Base-by-base conservation (phyloP, 2,888 invertebrate species). In the Andrena bucephala region DNA sequence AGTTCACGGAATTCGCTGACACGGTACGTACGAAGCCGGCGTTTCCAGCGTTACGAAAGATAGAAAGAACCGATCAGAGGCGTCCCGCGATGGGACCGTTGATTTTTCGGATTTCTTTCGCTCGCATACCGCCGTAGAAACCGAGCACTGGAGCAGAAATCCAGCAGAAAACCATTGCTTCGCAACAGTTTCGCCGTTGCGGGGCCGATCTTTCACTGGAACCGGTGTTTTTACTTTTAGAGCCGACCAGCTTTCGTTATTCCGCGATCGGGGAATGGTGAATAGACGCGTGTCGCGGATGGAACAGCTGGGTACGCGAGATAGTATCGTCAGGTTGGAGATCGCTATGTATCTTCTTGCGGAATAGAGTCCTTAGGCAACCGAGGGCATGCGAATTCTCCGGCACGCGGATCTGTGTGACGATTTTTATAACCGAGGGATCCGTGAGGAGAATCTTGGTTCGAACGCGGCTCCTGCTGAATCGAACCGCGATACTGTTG, bases 1-100 rank as follows among this genome's bases (percentile, higher is more conserved):
- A 98, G 94, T 95, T 98, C 87, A 96, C 97, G 4, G 98, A 98
- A 95, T 97, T 98, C 90, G 96, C 97, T 2, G 98, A 98, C 94
- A 98, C 98, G 73, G 95, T 97, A 90, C 91, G 94, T 76, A 76
- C 54, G 0, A 10, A 10, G 36, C 57, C 31, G 16, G 2, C 20
- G 16, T 60, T 27, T n/a, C n/a, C 31, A 31, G 4, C 27, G 57
- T 54, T 33, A 2, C 20, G 33, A 7, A 36, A 68, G 20, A 10
- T 10, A 13, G 10, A 68, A 33, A 24, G 33, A n/a, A 60, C 31
- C 31, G 31, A n/a, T n/a, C 31, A 3, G 24, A 33, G 33, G 57
- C 5, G 36, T 65, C 29, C 31, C 29, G 20, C 54, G 27, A 20
- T 33, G 10, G 33, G 24, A 57, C 27, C 13, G 10, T 24, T 10